phyloP scores from a whole-genome alignment of 1,140 invertebrate genomes.

The Leptonema lineaticorne region DNA sequence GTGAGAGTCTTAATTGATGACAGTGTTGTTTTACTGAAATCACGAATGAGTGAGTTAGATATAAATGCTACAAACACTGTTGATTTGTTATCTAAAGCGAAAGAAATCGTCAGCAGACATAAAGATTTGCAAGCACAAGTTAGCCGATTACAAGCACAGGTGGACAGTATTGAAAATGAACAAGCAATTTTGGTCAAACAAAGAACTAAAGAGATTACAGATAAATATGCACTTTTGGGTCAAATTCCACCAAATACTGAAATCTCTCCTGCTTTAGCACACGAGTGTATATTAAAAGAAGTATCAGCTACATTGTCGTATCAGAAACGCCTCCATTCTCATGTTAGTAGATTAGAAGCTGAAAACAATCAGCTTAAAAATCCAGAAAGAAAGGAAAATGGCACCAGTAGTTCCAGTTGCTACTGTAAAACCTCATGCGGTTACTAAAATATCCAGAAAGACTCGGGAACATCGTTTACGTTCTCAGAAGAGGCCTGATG shows the following conservation, averaged over 20 bases:
- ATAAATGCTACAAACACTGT: slow-evolving; percentile 81
- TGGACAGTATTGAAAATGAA: slow-evolving; percentile 65
- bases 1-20: slow-evolving; percentile 88
- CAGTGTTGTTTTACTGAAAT: slow-evolving; percentile 85
- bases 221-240: slow-evolving; percentile 62
- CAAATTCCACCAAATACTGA: slow-evolving; percentile 56
- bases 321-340: slow-evolving; percentile 76
- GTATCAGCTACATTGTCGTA: slow-evolving; percentile 79
- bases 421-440: slow-evolving; percentile 52
- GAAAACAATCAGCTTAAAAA: slow-evolving; percentile 72
- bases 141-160: slow-evolving; percentile 76
- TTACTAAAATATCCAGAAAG: slow-evolving; percentile 60
- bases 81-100: slow-evolving; percentile 85
- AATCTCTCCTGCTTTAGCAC: slow-evolving; percentile 65
- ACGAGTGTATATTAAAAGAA: slow-evolving; percentile 81
- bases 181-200: slow-evolving; percentile 67
- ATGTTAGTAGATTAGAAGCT: slow-evolving; percentile 72
- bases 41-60: slow-evolving; percentile 87
- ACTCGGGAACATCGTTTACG: slow-evolving; percentile 71
- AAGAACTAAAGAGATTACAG: slow-evolving; percentile 68
- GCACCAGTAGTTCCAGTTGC: slow-evolving; percentile 55
- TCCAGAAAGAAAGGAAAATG: slow-evolving; percentile 64
- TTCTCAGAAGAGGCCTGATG: slow-evolving; percentile 88
- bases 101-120: slow-evolving; percentile 88
- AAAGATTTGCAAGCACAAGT: slow-evolving; percentile 88